Conservation (phyloP, 92 coral and sea anemone genomes). For the Phymanthus crucifer region DNA sequence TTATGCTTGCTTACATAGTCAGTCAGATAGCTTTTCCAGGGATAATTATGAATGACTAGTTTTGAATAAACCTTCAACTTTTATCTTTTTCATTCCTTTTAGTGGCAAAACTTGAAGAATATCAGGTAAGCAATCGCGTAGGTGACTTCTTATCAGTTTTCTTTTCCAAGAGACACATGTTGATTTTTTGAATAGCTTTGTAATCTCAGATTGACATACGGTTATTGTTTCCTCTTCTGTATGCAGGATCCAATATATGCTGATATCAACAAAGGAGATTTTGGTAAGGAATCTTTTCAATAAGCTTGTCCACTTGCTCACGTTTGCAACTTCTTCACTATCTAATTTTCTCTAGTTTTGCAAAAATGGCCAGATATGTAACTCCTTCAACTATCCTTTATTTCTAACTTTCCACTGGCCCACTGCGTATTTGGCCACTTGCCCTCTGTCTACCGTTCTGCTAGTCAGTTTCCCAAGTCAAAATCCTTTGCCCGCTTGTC, state of each 20-base stretch:
- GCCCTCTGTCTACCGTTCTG: no score
- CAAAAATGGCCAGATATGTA: no score
- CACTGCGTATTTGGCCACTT: no score
- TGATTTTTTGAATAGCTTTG: background rate
- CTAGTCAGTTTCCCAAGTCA: no score
- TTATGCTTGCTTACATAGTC: no score
- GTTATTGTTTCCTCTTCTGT: background rate
- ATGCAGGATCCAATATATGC: background rate
- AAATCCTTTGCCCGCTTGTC: no score
- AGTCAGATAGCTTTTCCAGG: no score
- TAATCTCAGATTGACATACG: background rate
- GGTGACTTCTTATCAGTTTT: background rate
- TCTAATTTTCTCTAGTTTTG: no score
- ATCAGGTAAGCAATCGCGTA: background rate
- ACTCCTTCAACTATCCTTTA: no score
- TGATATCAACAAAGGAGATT: background rate
- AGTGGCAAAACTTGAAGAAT: background rate
- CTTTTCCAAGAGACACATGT: background rate
- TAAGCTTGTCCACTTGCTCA: no score
- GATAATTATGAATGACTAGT: background rate
- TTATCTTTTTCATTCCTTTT: background rate
- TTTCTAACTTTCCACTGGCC: no score
- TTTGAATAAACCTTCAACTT: background rate
- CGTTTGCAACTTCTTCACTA: no score
- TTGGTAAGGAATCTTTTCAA: background rate